Base-by-base conservation (phyloP, 2,888 invertebrate species). In the Clistopyga incitator region DNA sequence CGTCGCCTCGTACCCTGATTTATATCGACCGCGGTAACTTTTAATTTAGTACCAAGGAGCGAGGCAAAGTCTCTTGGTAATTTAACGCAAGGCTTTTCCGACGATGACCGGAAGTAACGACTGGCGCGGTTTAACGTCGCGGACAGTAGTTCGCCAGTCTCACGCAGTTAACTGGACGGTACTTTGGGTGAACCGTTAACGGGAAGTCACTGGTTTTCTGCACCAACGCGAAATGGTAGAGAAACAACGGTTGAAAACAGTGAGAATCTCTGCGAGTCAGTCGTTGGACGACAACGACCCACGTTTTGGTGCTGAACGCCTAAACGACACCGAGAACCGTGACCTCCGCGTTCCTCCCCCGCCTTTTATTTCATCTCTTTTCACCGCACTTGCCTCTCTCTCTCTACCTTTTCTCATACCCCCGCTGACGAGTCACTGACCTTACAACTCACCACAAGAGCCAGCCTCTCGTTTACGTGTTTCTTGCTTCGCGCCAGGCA, bases 171-270 rank as follows among this genome's bases (percentile, higher is more conserved):
- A 54, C 59, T 38, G 50, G 56, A 78, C 71, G 78, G 70, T 71
- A 71, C 61, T 70, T 70, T 18, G 38, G 78, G 11, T 38, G 8
- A 56, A 74, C 68, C 72, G 75, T 80, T 71, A 80, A 77, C 80
- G 78, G 74, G 50, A 78, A 50, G 70, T 71, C 47, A 70, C 65
- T 25, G 67, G 79, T 82, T 79, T 71, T 45, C 25, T 42, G 50
- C 71, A 45, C 50, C 82, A 83, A 83, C 85, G 86, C 87, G 34
- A 47, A 45, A 29, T 18, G 70, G n/a, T n/a, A 42, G 64, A 18
- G 15, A 42, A 64, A 34, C 18, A 52, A 50, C 67, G 23, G 74
- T 8, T 59, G 38, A 74, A 80, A 72, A 34, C 45, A 38, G 67
- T 29, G 61, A 68, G 45, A 50, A 71, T 54, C 29, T 42, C n/a